phyloP scores from a whole-genome alignment of 2,113 vertebrate genomes.

The Larimichthys crocea region DNA sequence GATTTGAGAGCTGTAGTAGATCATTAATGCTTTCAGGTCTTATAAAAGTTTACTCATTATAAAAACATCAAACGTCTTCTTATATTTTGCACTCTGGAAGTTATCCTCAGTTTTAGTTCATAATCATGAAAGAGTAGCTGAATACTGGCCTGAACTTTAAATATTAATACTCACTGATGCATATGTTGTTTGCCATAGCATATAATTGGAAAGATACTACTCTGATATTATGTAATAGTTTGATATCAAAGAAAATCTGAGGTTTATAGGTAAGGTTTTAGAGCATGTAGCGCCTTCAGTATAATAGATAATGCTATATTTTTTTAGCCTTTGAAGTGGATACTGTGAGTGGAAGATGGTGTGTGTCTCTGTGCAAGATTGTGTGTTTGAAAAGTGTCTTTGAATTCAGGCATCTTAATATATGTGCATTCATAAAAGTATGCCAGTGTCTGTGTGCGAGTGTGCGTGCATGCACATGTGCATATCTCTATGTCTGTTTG shows the following conservation, averaged over 20 bases:
- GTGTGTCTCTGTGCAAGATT: conserved; percentile 1
- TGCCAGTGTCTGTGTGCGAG: conserved; percentile 18
- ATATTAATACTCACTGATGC: conserved; percentile 1
- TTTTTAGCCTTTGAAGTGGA: conserved; percentile 30
- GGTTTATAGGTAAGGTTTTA: conserved; percentile 6
- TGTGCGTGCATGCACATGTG: conserved; percentile 18
- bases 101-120: not conserved
- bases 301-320: too few relatives aligned
- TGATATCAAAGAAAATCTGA: conserved; percentile 16
- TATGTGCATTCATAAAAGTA: conserved; percentile 39
- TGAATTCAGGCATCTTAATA: conserved; percentile 40
- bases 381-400: conserved; percentile 28
- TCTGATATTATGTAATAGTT: not conserved
- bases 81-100: not conserved
- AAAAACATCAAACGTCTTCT: conserved; percentile 14
- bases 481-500: conserved; percentile 55
- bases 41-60: conserved; percentile 26
- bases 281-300: too few relatives aligned
- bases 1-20: not conserved
- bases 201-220: not conserved
- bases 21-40: conserved; percentile 13
- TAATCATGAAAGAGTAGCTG: conserved; percentile 14
- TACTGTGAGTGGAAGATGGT: conserved; percentile 14
- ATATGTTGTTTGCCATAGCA: not conserved
- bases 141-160: not conserved